Evolutionary conservation across 2,797 vertebrate species (phyloP), one percentile per base, ranked within the genome.

Genomic region (Chaetophractus vellerosus): DNA sequence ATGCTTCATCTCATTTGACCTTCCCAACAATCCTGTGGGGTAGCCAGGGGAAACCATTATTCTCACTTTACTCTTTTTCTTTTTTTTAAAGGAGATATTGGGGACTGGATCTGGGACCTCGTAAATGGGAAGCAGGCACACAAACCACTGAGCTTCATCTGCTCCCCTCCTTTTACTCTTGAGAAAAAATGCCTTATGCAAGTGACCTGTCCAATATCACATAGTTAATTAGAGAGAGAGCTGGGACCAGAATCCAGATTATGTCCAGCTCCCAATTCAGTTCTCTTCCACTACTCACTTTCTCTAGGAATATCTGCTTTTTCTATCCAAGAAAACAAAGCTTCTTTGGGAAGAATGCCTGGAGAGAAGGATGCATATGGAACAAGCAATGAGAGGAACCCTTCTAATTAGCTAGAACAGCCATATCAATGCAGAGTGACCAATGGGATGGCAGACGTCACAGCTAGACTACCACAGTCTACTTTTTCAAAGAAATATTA

Each of bases 401-500:
- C n/a, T 57, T 50, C 71, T 26, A n/a, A 38, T 89, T 10, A n/a
- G 41, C 1, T 0, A 28, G 9, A 41, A 4, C 2, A 59, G 23
- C 48, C 86, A 64, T 33, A 23, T 15, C 23, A 10, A 64, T 3
- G 21, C 64, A 72, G 24, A 11, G 41, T 5, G 24, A 57, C 10
- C n/a, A 36, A 23, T 0, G 23, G 14, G 14, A 41, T 14, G 48
- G 66, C 3, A 33, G 31, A 24, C 2, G 31, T 59, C n/a, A 45
- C 28, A 81, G n/a, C 76, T 10, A 64, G 50, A 45, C 52, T 0
- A 48, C 5, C 3, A n/a, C 45, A 41, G 21, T 48, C 84, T 79
- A 18, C 19, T 66, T 81, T 89, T 41, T 66, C 78, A 68, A 87
- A 81, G 66, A 96, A 90, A 28, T 21, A 75, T 12, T 12, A 66